These are phyloP conservation scores for Anoncus sp. DNA, from an alignment of 2,888 invertebrate genomes.

Conservation along the genomic window DNA sequence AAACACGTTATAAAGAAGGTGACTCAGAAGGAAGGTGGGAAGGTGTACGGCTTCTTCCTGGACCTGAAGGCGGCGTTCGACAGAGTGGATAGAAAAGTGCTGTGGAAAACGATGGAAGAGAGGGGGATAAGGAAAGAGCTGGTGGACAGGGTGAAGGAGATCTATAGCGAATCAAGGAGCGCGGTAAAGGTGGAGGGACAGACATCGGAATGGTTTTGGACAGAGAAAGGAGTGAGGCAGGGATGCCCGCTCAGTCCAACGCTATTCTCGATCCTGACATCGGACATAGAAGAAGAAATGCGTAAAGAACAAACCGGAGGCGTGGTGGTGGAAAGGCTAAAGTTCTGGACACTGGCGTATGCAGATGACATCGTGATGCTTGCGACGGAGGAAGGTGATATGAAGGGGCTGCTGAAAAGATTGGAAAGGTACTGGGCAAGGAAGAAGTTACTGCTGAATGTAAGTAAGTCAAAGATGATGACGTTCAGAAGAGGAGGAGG, in stretches of 20 bases:
- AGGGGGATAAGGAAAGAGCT: conserved; percentile 25
- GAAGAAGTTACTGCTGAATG: neutral
- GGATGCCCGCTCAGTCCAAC: conserved; percentile 64
- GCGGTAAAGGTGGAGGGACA: conserved; percentile 47
- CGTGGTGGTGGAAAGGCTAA: conserved; percentile 11
- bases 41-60: conserved; percentile 4
- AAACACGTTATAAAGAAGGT: conserved; percentile 26
- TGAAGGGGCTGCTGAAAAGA: neutral
- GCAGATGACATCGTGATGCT: too few species aligned
- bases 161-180: conserved; percentile 49
- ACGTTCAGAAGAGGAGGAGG: too few species aligned
- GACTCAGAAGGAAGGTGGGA: conserved; percentile 15
- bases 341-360: too few species aligned
- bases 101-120: conserved; percentile 24
- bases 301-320: conserved; percentile 47
- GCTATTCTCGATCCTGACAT: conserved; percentile 57
- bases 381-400: too few species aligned
- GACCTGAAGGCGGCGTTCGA: conserved; percentile 49
- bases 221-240: conserved; percentile 62
- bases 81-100: conserved; percentile 17
- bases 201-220: conserved; percentile 56
- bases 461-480: too few species aligned
- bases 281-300: conserved; percentile 52
- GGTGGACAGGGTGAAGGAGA: conserved; percentile 44
- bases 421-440: neutral